A percentile compares a stretch with the other conserved stretches of the same genome.
phyloP scores from a whole-genome alignment of 2,113 vertebrate species.

The Acrocephalus arundinaceus region DNA sequence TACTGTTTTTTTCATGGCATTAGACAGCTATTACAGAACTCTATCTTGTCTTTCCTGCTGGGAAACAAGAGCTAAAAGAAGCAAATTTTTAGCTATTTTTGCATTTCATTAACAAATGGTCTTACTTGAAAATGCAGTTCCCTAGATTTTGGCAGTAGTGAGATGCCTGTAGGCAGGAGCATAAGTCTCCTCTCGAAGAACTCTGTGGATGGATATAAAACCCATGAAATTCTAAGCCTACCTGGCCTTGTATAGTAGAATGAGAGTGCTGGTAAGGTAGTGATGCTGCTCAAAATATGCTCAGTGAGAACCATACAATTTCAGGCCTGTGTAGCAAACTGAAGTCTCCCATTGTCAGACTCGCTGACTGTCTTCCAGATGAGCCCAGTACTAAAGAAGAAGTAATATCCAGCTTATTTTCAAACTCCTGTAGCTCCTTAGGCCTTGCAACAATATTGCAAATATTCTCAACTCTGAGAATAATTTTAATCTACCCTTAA shows the following conservation, averaged over 20 bases:
- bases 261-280: background rate
- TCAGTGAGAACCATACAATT: fast-evolving
- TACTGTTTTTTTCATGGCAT: background rate
- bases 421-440: background rate
- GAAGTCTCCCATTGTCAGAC: background rate
- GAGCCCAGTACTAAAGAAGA: background rate
- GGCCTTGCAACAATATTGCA: background rate
- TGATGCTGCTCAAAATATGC: background rate
- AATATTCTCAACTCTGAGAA: background rate
- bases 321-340: background rate
- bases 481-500: conserved; percentile 17
- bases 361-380: background rate
- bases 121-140: background rate
- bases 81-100: background rate
- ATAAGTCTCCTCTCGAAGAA: background rate
- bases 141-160: background rate
- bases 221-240: background rate
- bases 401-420: conserved; percentile 28
- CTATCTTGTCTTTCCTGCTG: background rate
- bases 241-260: background rate
- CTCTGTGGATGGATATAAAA: background rate
- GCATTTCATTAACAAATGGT: background rate
- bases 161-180: background rate
- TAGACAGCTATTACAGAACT: background rate
- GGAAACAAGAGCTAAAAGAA: background rate